A percentile compares a stretch with the other conserved stretches of the same genome.
Evolutionary conservation across 2,797 vertebrate species (phyloP).

Genomic region (Sebastes jordani): DNA sequence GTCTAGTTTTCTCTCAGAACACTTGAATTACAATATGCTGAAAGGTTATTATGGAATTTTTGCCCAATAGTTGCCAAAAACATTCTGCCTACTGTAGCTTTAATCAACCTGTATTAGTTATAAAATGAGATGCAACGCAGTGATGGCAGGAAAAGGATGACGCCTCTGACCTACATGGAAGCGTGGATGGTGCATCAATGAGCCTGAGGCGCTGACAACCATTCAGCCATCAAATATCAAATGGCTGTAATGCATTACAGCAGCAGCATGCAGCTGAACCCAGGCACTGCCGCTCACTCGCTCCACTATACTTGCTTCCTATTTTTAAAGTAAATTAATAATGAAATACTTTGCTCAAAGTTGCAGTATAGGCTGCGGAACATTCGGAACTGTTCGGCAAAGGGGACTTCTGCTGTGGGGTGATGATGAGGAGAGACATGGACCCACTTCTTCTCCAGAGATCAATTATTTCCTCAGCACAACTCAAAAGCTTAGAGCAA

Average conservation of each 20-base stretch:
- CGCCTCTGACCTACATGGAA: conserved; percentile 64
- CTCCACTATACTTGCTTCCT: not conserved
- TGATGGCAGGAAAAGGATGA: not conserved
- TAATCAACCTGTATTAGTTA: not conserved
- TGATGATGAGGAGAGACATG: not conserved
- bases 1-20: no score
- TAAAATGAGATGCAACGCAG: not conserved
- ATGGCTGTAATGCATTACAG: conserved; percentile 49
- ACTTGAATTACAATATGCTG: no score
- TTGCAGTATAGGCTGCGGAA: conserved; percentile 5
- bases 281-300: not conserved
- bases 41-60: no score
- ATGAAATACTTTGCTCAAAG: conserved; percentile 16
- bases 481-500: conserved; percentile 28
- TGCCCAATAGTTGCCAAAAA: no score
- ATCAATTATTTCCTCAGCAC: conserved; percentile 53
- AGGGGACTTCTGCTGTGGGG: not conserved
- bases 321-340: conserved; percentile 7
- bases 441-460: conserved; percentile 37
- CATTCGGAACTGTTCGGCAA: not conserved
- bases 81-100: no score
- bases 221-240: conserved; percentile 67
- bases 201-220: conserved; percentile 54
- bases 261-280: conserved; percentile 6
- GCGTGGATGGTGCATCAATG: conserved; percentile 50